Evolutionary conservation across 1,140 invertebrate genomes (phyloP), one percentile per base, ranked within the genome.

Genomic region (Steinernema feltiae): DNA sequence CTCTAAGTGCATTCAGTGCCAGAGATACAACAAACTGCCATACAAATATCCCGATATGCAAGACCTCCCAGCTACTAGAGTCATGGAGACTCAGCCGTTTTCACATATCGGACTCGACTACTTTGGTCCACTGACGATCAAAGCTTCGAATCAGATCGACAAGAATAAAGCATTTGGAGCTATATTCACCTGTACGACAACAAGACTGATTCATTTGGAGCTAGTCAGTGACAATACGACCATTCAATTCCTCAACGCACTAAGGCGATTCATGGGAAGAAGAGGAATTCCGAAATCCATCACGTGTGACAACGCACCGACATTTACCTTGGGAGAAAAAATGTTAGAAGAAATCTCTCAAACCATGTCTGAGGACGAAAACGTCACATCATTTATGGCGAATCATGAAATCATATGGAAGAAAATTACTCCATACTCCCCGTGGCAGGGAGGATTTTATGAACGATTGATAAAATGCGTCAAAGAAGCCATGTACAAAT

Each of bases 171-270:
- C 30, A 30, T 74, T 21, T 12, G 72, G 72, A 35, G 29, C 48
- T 21, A 35, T 77, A 2, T 77, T 75, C 31, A 74, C 71, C 18
- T 75, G 74, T 30, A 12, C 69, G 0, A 72, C 74, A 21, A 75
- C 74, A 31, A 29, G 74, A 70, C 32, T 70, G 3, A 27, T 63
- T 0, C 74, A 75, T 69, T 32, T 75, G 12, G 71, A 75, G 24
- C 24, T 75, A 15, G 48, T 74, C 1, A 18, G 17, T 0, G 30
- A 21, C 18, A n/a, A 2, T 3, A n/a, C 3, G 3, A 75, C 74
- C 3, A 48, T 7, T 1, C 17, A 29, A n/a, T 74, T 75, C 30
- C 1, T 75, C 29, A 75, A 75, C 12, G 74, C 74, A 0, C 18
- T 75, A 1, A 1, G 71, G 30, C 32, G 74, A 15, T 70, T 71